These are phyloP conservation scores for Rhinophrynus dorsalis DNA, from an alignment of 2,797 vertebrate species.

Conservation along the genomic window DNA sequence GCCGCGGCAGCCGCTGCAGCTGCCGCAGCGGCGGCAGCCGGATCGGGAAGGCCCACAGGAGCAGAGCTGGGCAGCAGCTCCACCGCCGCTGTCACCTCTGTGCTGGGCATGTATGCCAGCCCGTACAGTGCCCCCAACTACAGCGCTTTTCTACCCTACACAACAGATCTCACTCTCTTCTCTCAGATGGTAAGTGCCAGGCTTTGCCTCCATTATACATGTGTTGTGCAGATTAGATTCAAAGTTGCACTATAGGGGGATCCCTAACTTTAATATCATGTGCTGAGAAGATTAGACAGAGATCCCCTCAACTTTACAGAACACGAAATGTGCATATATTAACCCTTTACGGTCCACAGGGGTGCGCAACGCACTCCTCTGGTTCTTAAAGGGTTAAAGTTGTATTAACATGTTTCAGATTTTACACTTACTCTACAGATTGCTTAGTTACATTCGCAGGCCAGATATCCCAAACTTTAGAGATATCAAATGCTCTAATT, in stretches of 20 bases:
- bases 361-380: too few relatives aligned
- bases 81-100: slow-evolving; percentile 86
- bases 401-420: too few relatives aligned
- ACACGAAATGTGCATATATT: too few relatives aligned
- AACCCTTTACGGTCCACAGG: too few relatives aligned
- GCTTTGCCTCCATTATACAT: background rate
- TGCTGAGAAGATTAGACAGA: too few relatives aligned
- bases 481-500: too few relatives aligned
- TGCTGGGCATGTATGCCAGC: slow-evolving; percentile 93
- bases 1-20: slow-evolving; percentile 80
- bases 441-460: too few relatives aligned
- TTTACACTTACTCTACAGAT: too few relatives aligned
- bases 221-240: background rate
- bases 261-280: too few relatives aligned
- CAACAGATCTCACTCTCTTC: slow-evolving; percentile 91
- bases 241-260: too few relatives aligned
- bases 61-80: slow-evolving; percentile 81
- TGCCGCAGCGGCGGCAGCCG: slow-evolving; percentile 82
- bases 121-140: slow-evolving; percentile 92
- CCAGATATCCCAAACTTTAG: too few relatives aligned
- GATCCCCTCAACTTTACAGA: background rate
- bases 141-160: slow-evolving; percentile 95
- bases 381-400: too few relatives aligned
- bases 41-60: slow-evolving; percentile 81
- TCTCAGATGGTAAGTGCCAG: slow-evolving; percentile 89